These are phyloP conservation scores for Gymnoscopelus braueri DNA, from an alignment of 2,797 vertebrate genomes.

Conservation along the genomic window DNA sequence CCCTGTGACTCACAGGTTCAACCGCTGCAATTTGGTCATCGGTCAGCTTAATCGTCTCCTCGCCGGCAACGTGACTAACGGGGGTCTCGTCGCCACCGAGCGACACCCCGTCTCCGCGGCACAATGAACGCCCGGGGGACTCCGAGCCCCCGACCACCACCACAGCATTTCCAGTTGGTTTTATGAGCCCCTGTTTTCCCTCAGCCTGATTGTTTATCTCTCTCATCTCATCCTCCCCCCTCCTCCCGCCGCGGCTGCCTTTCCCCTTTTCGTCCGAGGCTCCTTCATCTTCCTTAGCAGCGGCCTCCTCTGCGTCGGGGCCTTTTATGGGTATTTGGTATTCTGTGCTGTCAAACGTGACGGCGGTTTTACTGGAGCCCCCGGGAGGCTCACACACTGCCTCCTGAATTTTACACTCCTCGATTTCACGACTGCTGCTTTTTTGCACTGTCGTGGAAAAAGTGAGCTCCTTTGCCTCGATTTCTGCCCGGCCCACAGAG, in stretches of 20 bases:
- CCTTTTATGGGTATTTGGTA: slow-evolving; percentile 58
- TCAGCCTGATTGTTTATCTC: slow-evolving; percentile 41
- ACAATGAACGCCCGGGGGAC: slow-evolving; percentile 27
- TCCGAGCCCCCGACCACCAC: slow-evolving; percentile 9
- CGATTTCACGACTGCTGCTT: slow-evolving; percentile 36
- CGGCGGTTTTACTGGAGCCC: slow-evolving; percentile 49
- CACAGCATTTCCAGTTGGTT: slow-evolving; percentile 36
- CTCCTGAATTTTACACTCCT: slow-evolving; percentile 57
- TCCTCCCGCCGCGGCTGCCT: slow-evolving; percentile 47
- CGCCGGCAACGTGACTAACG: slow-evolving; percentile 9
- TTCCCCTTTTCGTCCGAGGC: slow-evolving; percentile 46
- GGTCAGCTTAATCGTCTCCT: slow-evolving; percentile 15
- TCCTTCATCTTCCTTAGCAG: slow-evolving; percentile 57
- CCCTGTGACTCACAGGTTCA: slow-evolving; percentile 7
- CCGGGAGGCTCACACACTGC: slow-evolving; percentile 34
- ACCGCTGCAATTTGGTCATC: slow-evolving; percentile 17
- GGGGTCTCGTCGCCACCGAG: slow-evolving; percentile 10
- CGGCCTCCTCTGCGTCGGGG: slow-evolving; percentile 49
- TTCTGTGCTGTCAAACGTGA: slow-evolving; percentile 46
- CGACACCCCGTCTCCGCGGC: slow-evolving; percentile 22
- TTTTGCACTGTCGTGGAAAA: slow-evolving; percentile 20
- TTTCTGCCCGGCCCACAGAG: slow-evolving; percentile 29
- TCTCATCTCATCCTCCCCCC: slow-evolving; percentile 36
- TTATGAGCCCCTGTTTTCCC: slow-evolving; percentile 38
- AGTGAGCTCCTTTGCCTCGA: slow-evolving; percentile 33